Evolutionary conservation across 2,888 invertebrate genomes (phyloP).

Genomic region (Sarcophaga variegata): DNA sequence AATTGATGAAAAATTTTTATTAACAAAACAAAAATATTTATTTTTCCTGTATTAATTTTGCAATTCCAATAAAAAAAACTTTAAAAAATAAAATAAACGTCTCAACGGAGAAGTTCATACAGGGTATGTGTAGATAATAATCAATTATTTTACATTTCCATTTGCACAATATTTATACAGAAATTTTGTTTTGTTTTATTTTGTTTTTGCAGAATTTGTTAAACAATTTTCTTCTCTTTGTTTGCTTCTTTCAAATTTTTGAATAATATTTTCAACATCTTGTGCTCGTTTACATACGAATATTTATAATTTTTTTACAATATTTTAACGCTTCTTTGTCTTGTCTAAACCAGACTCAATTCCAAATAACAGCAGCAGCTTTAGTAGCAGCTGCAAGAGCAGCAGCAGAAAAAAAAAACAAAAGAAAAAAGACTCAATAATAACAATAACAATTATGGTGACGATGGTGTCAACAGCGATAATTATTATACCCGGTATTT

Average conservation of each 20-base stretch:
- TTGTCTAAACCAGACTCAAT: conserved; percentile 42
- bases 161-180: conserved; percentile 2
- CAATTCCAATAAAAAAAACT: no score
- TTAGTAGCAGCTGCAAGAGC: conserved; percentile 15
- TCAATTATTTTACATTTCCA: conserved; percentile 39
- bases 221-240: conserved; percentile 6
- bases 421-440: conserved; percentile 14
- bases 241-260: conserved; percentile 22
- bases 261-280: conserved; percentile 36
- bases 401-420: background rate
- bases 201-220: conserved; percentile 49
- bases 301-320: conserved; percentile 8
- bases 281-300: conserved; percentile 2
- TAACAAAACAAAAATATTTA: no score
- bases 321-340: conserved; percentile 41
- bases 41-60: no score
- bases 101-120: background rate
- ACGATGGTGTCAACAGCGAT: conserved; percentile 48
- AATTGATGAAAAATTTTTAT: no score
- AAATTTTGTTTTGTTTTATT: background rate
- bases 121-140: conserved; percentile 29
- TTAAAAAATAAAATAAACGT: no score
- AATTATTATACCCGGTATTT: conserved; percentile 63
- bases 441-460: conserved; percentile 37
- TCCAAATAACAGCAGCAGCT: conserved; percentile 23